Conservation (phyloP, 2,888 invertebrate species). For the Pterostichus madidus region DNA sequence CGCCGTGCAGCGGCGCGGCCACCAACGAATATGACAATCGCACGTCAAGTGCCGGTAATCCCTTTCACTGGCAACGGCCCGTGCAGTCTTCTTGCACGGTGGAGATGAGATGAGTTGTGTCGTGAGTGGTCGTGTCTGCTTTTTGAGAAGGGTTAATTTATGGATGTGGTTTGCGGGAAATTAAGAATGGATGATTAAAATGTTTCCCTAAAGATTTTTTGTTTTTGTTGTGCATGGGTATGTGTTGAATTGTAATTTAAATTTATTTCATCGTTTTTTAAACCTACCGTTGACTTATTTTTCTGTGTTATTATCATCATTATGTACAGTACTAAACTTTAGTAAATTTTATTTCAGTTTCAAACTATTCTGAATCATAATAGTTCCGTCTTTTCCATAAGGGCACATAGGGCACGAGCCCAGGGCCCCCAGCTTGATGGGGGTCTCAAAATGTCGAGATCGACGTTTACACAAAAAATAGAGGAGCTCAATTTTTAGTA, state of each 20-base stretch:
- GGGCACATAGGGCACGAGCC: too few relatives aligned
- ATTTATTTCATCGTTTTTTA: not conserved
- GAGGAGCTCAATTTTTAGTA: too few relatives aligned
- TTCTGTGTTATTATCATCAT: too few relatives aligned
- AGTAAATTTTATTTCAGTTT: too few relatives aligned
- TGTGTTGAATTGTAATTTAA: not conserved
- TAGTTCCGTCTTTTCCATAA: too few relatives aligned
- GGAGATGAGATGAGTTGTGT: not conserved
- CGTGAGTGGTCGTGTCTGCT: not conserved
- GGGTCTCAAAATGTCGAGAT: too few relatives aligned
- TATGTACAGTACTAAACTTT: too few relatives aligned
- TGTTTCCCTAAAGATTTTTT: constrained; percentile 11
- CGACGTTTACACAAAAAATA: too few relatives aligned
- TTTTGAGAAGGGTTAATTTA: constrained; percentile 60
- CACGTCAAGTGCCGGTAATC: constrained; percentile 46
- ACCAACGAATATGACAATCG: constrained; percentile 60
- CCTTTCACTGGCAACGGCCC: constrained; percentile 28
- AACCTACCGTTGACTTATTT: too few relatives aligned
- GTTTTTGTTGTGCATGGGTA: not conserved
- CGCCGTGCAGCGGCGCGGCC: constrained; percentile 19
- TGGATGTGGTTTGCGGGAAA: constrained; percentile 27
- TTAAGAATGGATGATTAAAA: constrained; percentile 16
- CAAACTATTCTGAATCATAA: too few relatives aligned
- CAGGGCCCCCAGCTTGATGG: too few relatives aligned
- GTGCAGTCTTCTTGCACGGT: not conserved